Base-by-base conservation (phyloP, 2,888 invertebrate genomes). In the Hypomecis atomaria region DNA sequence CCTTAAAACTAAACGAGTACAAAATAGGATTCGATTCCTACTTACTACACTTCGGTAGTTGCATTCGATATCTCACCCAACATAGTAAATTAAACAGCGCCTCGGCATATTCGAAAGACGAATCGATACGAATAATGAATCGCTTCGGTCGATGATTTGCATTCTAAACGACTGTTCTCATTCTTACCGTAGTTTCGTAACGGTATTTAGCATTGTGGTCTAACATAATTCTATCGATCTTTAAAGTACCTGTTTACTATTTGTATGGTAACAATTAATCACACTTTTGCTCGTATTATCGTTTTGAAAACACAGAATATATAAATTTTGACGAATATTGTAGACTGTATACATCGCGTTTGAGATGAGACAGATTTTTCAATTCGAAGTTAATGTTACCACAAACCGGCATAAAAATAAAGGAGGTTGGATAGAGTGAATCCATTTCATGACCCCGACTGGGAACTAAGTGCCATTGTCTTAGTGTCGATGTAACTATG, bases 401-500 rank as follows among this genome's bases (percentile, higher is more conserved):
- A 61, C 70, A 69, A 71, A 71, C 69, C 68, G 66, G 67, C 69
- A 71, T 74, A 66, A 71, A 71, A 63, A 65, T 68, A 77, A 69
- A 71, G 74, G 73, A 77, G 70, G 78, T 76, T 78, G 70, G 53
- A 60, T 68, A 64, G 58, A 68, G 70, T 69, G 65, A 72, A 67
- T 69, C 57, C 52, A 50, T 47, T 59, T 76, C 66, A 74, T 50
- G 72, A 72, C 71, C 75, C 78, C 77, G 73, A 82, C 72, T 81
- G 78, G 81, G 81, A 81, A 83, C 78, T 62, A 81, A 84, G 88
- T 89, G 89, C 88, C 89, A 89, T 89, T 86, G 47, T 79, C 79
- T 81, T 77, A 75, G 81, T 82, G 58, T 66, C 59, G 61, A 67
- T 59, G 59, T 66, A 62, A 64, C 47, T 60, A 55, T 56, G 40